These are phyloP conservation scores for Lagocephalus sceleratus DNA, from an alignment of 2,797 vertebrate genomes.

Conservation along the genomic window DNA sequence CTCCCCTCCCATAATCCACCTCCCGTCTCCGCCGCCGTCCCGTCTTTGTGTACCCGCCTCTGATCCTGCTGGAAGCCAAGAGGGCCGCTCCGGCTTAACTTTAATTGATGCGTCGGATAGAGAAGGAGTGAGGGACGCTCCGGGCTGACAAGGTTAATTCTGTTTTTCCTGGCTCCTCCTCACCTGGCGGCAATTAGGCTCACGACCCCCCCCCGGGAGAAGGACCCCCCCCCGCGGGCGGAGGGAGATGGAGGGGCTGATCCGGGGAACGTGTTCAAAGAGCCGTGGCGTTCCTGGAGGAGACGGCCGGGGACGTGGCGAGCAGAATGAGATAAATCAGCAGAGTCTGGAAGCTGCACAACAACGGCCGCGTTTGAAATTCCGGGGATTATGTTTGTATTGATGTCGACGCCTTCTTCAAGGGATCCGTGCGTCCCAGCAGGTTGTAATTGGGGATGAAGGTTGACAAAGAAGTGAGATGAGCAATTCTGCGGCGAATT, in stretches of 20 bases:
- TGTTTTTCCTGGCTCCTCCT: slow-evolving; percentile 67
- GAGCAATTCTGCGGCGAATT: too few species aligned
- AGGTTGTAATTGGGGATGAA: too few species aligned
- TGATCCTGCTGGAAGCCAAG: slow-evolving; percentile 55
- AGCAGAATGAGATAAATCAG: too few species aligned
- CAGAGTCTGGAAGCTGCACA: too few species aligned
- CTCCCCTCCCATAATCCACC: slow-evolving; percentile 13
- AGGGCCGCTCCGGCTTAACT: slow-evolving; percentile 63
- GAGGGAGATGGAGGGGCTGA: not conserved
- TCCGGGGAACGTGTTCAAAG: slow-evolving; percentile 14
- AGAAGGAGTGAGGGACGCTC: slow-evolving; percentile 34
- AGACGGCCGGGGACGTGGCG: too few species aligned
- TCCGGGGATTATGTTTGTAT: too few species aligned
- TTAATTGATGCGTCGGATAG: slow-evolving; percentile 69
- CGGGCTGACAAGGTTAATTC: slow-evolving; percentile 77
- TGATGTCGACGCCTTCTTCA: too few species aligned
- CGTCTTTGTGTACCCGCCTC: slow-evolving; percentile 40
- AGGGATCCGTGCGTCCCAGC: too few species aligned
- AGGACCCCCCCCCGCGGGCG: slow-evolving; percentile 32
- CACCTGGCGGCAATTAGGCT: slow-evolving; percentile 71
- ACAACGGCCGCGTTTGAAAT: too few species aligned
- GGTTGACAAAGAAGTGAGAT: too few species aligned
- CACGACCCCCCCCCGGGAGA: slow-evolving; percentile 37
- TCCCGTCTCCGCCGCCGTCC: slow-evolving; percentile 30
- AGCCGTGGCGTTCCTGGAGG: too few species aligned